Percentiles rank a stretch among this genome's conserved stretches.
phyloP scores from a whole-genome alignment of 2,113 vertebrate genomes.

The Labeo rohita region DNA sequence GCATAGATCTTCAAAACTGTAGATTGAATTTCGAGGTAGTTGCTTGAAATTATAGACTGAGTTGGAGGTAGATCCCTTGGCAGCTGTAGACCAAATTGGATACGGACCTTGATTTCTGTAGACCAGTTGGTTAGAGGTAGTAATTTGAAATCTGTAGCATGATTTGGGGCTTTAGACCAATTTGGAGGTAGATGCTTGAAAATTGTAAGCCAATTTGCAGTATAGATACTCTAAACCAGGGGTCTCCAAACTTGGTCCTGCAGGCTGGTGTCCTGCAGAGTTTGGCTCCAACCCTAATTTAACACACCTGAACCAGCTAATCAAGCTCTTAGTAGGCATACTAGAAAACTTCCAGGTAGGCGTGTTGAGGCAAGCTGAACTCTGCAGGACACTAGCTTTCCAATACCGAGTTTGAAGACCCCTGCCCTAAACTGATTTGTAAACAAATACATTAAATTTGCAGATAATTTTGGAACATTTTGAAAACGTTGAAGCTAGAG shows the following conservation, averaged over 20 bases:
- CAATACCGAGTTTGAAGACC: no score
- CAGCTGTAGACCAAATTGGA: background rate
- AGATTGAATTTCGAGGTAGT: background rate
- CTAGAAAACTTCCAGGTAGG: no score
- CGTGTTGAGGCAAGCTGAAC: no score
- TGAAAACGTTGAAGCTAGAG: background rate
- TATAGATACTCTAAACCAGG: background rate
- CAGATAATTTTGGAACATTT: background rate
- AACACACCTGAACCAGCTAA: no score
- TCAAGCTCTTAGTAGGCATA: no score
- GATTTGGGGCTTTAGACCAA: background rate
- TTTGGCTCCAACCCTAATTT: no score
- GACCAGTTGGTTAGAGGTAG: no score
- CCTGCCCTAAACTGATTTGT: background rate
- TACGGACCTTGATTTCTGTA: no score
- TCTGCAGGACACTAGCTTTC: no score
- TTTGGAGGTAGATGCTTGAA: background rate
- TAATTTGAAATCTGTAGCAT: no score
- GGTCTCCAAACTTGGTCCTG: no score
- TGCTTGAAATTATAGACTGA: background rate
- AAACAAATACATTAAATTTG: background rate
- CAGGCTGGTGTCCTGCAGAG: no score
- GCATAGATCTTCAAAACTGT: background rate
- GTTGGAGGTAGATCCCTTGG: background rate
- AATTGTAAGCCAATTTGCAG: background rate